Evolutionary conservation across 2,797 vertebrate genomes (phyloP), one percentile per base, ranked within the genome.

Genomic region (Ctenopoma kingsleyae): DNA sequence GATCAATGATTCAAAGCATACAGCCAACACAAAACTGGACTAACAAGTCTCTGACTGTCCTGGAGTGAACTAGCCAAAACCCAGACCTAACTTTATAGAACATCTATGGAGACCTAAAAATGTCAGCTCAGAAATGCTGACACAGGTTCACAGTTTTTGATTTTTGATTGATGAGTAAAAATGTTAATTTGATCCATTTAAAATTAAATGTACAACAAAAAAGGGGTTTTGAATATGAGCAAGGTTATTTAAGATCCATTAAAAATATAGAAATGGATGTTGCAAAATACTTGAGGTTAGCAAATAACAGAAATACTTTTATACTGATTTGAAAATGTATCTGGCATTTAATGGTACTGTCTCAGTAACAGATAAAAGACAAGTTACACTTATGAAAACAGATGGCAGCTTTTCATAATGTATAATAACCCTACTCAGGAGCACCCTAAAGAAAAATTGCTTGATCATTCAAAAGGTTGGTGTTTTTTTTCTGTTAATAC

Each of bases 341-440:
- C 16, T 56, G 19, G 0, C 17, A 35, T 70, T 46, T 20, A 22
- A 2, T 16, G 20, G 20, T 6, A 46, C 63, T 15, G 9, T 46
- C 10, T 46, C 13, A 47, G 27, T 27, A 16, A 52, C 35, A 51
- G 13, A 63, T 25, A 12, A 19, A 20, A 52, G 16, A 46, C 15
- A 41, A 62, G 59, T 46, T 13, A 41, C 4, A 57, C 44, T 53
- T 23, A 27, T 62, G 6, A 22, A 65, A 71, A 56, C 8, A 16
- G 19, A 54, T 49, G 6, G 17, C n/a, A 53, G 41, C 32, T 32
- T 52, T 47, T 65, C 44, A 71, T 8, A 44, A 40, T 48, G n/a
- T 27, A 19, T 50, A 43, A 56, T 41, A 13, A 11, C n/a, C 19
- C 1, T 10, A 13, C 5, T 16, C 17, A 40, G 10, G 7, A 19